Evolutionary conservation across 2,797 vertebrate genomes (phyloP), one percentile per base, ranked within the genome.

Genomic region (Alcedo quadribrachys): DNA sequence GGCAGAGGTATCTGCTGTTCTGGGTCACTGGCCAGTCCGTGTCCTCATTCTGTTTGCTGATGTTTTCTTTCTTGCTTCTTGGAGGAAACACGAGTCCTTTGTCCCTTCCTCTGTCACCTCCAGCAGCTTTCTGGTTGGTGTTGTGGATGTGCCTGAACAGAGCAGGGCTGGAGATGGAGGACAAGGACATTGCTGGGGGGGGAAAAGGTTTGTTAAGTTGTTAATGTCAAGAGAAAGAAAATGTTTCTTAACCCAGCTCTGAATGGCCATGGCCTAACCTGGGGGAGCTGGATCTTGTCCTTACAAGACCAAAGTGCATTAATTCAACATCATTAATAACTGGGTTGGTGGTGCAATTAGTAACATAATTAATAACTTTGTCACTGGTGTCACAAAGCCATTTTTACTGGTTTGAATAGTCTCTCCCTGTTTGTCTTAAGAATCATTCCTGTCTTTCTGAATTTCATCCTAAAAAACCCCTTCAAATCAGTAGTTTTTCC

Each of bases 271-370:
- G 8, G 25, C 16, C 11, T 18, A 15, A 42, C 8, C 35, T 24
- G 0, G 0, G 15, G 0, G 1, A 66, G 43, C 33, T 81, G n/a
- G n/a, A 57, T 48, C 32, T 37, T 45, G 30, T 40, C 40, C 54
- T 61, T 73, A 12, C 60, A 40, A 48, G 40, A 68, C 22, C 17
- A 12, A 86, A 83, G 18, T 40, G 78, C 45, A 11, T 86, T 86
- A 33, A 63, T 43, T 63, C 25, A 28, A 28, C 35, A 7, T 21
- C 43, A 27, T 50, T 63, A 63, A 80, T 63, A 67, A 63, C 22
- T 8, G 18, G 43, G n/a, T 12, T 53, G 53, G 30, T 24, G 32
- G 43, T 62, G 20, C 65, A 46, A 32, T 58, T 71, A 48, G 54
- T 58, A 27, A 16, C 13, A 9, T 40, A 8, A 20, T 68, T 71